Evolutionary conservation across 1,140 invertebrate genomes (phyloP), one percentile per base, ranked within the genome.

Genomic region (Tenebrio molitor): DNA sequence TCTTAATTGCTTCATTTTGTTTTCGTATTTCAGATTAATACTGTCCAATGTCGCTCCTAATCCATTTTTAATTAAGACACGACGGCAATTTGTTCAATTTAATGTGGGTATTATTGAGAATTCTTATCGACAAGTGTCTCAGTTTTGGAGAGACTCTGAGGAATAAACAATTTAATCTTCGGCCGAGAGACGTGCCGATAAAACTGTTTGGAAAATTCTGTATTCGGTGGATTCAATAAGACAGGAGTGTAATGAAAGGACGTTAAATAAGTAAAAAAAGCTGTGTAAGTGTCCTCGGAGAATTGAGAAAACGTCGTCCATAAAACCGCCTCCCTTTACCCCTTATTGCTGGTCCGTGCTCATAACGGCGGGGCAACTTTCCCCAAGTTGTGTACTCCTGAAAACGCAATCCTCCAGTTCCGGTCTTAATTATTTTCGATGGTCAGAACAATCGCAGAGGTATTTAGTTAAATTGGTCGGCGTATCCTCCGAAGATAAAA

Each of bases 391-490:
- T 33, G 10, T 4, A 33, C 4, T 33, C 4, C 4, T 0, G 29
- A 4, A 33, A 33, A 33, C 4, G 29, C 29, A 33, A 33, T 12
- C 12, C 5, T 7, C 36, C 36, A 12, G 12, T 39, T 39, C 36
- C 36, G 36, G 36, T 39, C 36, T 53, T 39, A 42, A 65, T 65
- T 65, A 39, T 65, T 65, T 65, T 65, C 63, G 39, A 65, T 65
- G 33, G 34, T 23, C 15, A 4, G 10, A 39, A 21, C 63, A 65
- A 65, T 65, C 63, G 34, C 34, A 65, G 39, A 65, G 69, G 34
- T 69, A 63, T 73, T 73, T 73, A 73, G 34, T 68, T 69, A 69
- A 69, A 69, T 73, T 66, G 63, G 19, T 12, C 15, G 58, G n/a
- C 39, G 44, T 46, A 29, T 21, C 64, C 14, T 36, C n/a, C 66